Base-by-base conservation (phyloP, 2,888 invertebrate genomes). In the Megaustenia siamemsis region DNA sequence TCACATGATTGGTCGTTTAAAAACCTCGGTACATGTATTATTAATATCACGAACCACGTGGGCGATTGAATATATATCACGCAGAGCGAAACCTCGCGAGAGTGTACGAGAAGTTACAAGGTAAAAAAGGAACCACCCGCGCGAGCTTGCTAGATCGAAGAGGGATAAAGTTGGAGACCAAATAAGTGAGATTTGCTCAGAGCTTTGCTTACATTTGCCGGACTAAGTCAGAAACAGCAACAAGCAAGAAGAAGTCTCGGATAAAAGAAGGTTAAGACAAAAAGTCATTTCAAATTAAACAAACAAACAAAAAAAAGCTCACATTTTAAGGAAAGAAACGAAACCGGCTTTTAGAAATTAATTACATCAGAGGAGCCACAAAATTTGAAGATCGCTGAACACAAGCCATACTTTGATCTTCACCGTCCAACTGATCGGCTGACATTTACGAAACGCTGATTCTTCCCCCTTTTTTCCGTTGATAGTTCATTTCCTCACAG, bases 111-210 rank as follows among this genome's bases (percentile, higher is more conserved):
- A 71, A 71, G 43, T 43, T 10, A 43, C 21, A 28, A 40, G 1
- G 28, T 28, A 63, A 63, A 63, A 45, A 45, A 45, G 12, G 12
- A 63, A 63, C 3, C 63, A 40, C 43, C 43, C 43, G 43, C 71
- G 45, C 43, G 40, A n/a, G 71, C 28, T n/a, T 40, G 40, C 8
- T 45, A 43, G 71, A 40, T 71, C 43, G 71, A 71, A 69, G 69
- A 24, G 69, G 40, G 69, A 69, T 24, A 69, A 69, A 71, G 71
- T 71, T 71, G 71, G 71, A 12, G n/a, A 38, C 45, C n/a, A 43
- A 71, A 71, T 71, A 71, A 71, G 71, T 71, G n/a, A 43, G 71
- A 71, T 71, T 71, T 71, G 45, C 71, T 43, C 43, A 43, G 28
- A n/a, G 45, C 28, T 43, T 43, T 71, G 71, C 71, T 5, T n/a